Conservation (phyloP, 2,888 invertebrate genomes). For the Archips xylosteana region DNA sequence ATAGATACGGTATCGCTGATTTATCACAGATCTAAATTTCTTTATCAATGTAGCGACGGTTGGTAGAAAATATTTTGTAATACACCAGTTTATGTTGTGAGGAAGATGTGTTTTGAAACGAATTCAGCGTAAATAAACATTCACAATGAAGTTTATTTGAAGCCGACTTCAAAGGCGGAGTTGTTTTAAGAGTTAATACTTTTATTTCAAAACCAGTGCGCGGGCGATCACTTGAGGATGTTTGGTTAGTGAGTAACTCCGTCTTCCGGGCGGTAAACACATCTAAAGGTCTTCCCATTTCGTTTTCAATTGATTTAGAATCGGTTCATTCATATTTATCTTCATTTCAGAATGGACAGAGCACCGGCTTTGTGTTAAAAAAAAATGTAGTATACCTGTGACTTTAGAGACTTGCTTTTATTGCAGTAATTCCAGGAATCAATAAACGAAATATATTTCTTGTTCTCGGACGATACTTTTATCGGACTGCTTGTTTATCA, state of each 20-base stretch:
- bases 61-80: constrained; percentile 39
- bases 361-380: background rate
- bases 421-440: background rate
- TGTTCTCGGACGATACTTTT: background rate
- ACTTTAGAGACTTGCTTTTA: background rate
- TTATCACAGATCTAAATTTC: constrained; percentile 14
- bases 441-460: background rate
- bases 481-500: background rate
- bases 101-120: constrained; percentile 38
- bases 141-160: constrained; percentile 42
- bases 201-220: constrained; percentile 38
- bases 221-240: constrained; percentile 38
- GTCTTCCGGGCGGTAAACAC: constrained; percentile 38
- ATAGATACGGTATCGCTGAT: constrained; percentile 9
- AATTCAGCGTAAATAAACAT: constrained; percentile 40
- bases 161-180: constrained; percentile 39
- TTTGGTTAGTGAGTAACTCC: constrained; percentile 30
- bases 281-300: constrained; percentile 16
- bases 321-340: constrained; percentile 14
- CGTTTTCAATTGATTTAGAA: background rate
- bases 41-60: constrained; percentile 29
- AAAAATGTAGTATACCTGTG: background rate
- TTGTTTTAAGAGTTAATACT: constrained; percentile 42
- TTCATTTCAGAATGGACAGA: constrained; percentile 4
- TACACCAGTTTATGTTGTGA: constrained; percentile 31